Base-by-base conservation (phyloP, 2,888 invertebrate species). In the Parelbella ahira region DNA sequence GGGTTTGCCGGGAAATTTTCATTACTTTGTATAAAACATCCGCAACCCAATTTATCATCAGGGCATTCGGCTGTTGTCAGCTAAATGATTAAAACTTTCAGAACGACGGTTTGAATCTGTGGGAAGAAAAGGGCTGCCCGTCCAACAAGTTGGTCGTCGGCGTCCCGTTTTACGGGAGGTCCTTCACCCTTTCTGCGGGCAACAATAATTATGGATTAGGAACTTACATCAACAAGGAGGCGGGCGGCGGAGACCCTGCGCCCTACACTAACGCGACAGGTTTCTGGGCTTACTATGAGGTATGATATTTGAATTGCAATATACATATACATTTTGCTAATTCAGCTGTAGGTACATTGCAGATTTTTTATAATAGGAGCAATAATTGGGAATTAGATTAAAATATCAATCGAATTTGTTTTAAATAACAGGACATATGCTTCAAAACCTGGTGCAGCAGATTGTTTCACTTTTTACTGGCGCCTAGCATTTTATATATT, bases 51-150 rank as follows among this genome's bases (percentile, higher is more conserved):
- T 25, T 36, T 36, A 25, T 19, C 19, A 25, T 15, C 36, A 4
- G 11, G 1, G 4, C 37, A 20, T 32, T 9, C 20, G 24, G 9
- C n/a, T 19, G 25, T 25, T 32, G 34, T 28, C 28, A 28, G 18
- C 5, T 30, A 8, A 42, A 42, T 39, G 18, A 39, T 44, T 44
- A 11, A 44, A 42, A 47, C 43, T 76, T 78, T 44, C 59, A 96
- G 96, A 93, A 96, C 60, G 97, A 97, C 60, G 97, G 97, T 13
- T 88, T 96, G 7, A 89, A 91, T 45, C 81, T 97, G 8, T 97
- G 97, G 97, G 96, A 95, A 53, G 93, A 95, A 56, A 93, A 93
- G 82, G 97, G 97, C 1, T 96, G 97, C 53, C 93, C 95, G 0
- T 91, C 94, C 1, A 93, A 95, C 70, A 96, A 96, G 74, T 80